Conservation (phyloP, 2,888 invertebrate genomes). For the Athrips mouffetella region DNA sequence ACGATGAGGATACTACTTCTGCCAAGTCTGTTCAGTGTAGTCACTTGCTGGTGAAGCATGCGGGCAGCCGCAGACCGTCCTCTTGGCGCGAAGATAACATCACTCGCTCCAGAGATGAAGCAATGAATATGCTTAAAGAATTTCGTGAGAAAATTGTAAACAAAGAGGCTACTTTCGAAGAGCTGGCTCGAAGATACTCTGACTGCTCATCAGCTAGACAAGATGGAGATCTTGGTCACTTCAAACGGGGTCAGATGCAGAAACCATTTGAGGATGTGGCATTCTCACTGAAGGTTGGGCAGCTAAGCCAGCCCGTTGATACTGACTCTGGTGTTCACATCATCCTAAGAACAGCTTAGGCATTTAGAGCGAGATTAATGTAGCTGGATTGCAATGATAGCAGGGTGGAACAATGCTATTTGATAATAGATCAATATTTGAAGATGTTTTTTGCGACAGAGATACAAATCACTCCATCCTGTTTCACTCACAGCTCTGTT, state of each 20-base stretch:
- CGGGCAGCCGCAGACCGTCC: slow-evolving; percentile 93
- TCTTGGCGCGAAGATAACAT: slow-evolving; percentile 98
- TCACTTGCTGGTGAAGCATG: slow-evolving; percentile 96
- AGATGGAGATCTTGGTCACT: slow-evolving; percentile 96
- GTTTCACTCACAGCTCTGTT: too few relatives aligned
- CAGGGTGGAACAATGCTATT: too few relatives aligned
- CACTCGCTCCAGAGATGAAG: slow-evolving; percentile 94
- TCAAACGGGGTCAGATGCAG: slow-evolving; percentile 97
- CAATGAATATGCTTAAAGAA: slow-evolving; percentile 88
- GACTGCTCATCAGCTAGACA: slow-evolving; percentile 98
- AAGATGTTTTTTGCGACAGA: too few relatives aligned
- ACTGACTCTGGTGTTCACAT: slow-evolving; percentile 99
- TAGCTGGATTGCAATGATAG: too few relatives aligned
- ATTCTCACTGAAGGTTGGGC: slow-evolving; percentile 94
- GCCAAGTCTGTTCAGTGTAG: slow-evolving; percentile 96
- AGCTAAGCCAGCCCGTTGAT: slow-evolving; percentile 93
- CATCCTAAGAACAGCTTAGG: slow-evolving; percentile 94
- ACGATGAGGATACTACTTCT: too few relatives aligned
- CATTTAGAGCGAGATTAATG: too few relatives aligned
- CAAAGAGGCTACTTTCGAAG: slow-evolving; percentile 89
- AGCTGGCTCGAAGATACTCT: slow-evolving; percentile 94
- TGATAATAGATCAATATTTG: too few relatives aligned
- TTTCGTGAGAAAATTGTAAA: slow-evolving; percentile 90
- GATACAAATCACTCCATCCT: too few relatives aligned
- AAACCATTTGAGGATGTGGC: slow-evolving; percentile 98